phyloP scores from a whole-genome alignment of 2,888 invertebrate genomes.

The Laothoe populi region DNA sequence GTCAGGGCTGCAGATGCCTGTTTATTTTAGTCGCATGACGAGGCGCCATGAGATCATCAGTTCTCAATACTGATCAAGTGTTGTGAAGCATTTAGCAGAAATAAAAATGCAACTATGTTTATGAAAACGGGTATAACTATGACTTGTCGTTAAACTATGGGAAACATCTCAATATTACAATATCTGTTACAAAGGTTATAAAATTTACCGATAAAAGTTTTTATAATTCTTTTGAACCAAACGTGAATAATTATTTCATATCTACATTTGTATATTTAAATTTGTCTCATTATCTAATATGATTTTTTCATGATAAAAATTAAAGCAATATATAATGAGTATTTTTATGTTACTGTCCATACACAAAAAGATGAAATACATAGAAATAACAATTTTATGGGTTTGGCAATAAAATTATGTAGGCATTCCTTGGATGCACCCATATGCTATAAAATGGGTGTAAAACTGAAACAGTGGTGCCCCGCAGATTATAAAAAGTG shows the following conservation, averaged over 20 bases:
- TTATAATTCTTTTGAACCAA: too few relatives aligned
- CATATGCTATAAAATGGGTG: constrained; percentile 41
- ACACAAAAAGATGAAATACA: background rate
- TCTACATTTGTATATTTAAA: too few relatives aligned
- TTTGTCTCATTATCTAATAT: constrained; percentile 1
- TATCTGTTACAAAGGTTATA: too few relatives aligned
- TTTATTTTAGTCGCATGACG: constrained; percentile 76
- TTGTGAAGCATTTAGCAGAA: constrained; percentile 31
- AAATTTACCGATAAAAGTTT: too few relatives aligned
- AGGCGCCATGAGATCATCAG: constrained; percentile 76
- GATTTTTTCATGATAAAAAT: constrained; percentile 2
- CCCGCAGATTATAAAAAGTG: constrained; percentile 56
- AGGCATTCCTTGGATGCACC: constrained; percentile 29
- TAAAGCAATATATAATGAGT: background rate
- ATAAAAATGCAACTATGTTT: constrained; percentile 30
- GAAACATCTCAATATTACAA: too few relatives aligned
- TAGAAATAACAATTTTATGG: constrained; percentile 13
- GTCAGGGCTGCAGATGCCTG: constrained; percentile 51
- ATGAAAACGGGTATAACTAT: background rate
- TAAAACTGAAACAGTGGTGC: constrained; percentile 49
- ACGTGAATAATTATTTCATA: background rate
- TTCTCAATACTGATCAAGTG: constrained; percentile 52
- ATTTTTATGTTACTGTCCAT: background rate
- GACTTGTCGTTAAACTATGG: too few relatives aligned
- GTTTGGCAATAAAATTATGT: constrained; percentile 23